A percentile compares a stretch with the other conserved stretches of the same genome.
Conservation (phyloP, 2,113 vertebrate species). For the Grammomys dolichurus region DNA sequence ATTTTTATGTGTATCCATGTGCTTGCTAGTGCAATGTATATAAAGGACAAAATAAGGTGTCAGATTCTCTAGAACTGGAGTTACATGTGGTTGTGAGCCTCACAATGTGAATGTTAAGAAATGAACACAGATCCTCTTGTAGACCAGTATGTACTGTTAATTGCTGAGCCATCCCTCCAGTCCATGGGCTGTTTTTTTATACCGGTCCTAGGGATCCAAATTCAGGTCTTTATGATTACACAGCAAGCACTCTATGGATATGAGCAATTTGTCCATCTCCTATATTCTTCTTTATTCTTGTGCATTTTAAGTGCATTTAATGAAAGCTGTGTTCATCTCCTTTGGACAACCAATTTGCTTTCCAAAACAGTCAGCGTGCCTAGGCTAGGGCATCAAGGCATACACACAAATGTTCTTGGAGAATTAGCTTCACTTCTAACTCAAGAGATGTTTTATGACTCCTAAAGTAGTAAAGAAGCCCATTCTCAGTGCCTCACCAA, state of each 20-base stretch:
- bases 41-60: background rate
- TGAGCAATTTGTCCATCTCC: too few relatives aligned
- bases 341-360: background rate
- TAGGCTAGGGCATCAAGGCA: background rate
- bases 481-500: conserved; percentile 44
- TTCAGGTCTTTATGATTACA: background rate
- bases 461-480: conserved; percentile 38
- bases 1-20: background rate
- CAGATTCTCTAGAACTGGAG: background rate
- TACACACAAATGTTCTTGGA: conserved; percentile 17
- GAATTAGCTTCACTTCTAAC: conserved; percentile 58
- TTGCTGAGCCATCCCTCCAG: too few relatives aligned
- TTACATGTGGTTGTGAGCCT: background rate
- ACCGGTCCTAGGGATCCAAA: background rate
- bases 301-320: background rate
- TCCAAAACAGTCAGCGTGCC: background rate
- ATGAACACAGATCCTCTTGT: too few relatives aligned
- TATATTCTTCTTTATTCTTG: background rate
- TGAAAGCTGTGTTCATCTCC: background rate
- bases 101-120: background rate
- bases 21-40: too few relatives aligned
- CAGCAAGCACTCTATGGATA: background rate
- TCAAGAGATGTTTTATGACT: conserved; percentile 56
- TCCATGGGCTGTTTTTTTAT: background rate
- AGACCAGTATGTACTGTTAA: background rate